A percentile compares a stretch with the other conserved stretches of the same genome.
These are phyloP conservation scores for Monochamus alternatus DNA, from an alignment of 2,888 invertebrate species.

Conservation along the genomic window DNA sequence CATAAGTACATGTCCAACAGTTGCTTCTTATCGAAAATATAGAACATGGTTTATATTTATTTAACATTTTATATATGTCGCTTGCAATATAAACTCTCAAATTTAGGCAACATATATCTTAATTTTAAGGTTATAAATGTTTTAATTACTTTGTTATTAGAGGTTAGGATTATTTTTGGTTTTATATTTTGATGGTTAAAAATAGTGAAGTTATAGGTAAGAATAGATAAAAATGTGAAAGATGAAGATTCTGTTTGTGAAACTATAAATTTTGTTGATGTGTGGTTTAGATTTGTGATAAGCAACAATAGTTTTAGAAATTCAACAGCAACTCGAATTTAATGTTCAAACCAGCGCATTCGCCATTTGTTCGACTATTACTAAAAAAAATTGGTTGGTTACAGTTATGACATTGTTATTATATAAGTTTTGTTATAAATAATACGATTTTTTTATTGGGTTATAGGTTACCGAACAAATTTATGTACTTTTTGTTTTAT, in stretches of 20 bases:
- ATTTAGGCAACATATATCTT: neutral
- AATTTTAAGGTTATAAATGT: neutral
- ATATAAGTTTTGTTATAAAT: no score
- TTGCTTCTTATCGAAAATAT: neutral
- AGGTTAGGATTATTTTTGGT: neutral
- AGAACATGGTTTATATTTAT: neutral
- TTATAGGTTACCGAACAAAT: slow-evolving; percentile 26
- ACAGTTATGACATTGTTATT: no score
- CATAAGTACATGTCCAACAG: neutral
- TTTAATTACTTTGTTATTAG: neutral
- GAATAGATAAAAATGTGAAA: neutral
- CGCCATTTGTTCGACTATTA: no score
- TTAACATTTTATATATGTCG: neutral
- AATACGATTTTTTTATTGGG: slow-evolving; percentile 37
- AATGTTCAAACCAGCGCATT: no score
- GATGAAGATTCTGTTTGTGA: neutral
- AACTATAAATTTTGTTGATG: no score
- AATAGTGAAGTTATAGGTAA: no score
- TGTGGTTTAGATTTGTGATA: no score
- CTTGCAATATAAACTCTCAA: neutral
- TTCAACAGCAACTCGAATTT: no score
- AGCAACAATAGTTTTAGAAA: no score
- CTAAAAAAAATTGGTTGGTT: no score
- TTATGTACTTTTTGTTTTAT: neutral
- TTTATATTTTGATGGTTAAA: no score